These are phyloP conservation scores for Pangasius krempfi DNA, from an alignment of 2,797 vertebrate genomes.

Conservation along the genomic window DNA sequence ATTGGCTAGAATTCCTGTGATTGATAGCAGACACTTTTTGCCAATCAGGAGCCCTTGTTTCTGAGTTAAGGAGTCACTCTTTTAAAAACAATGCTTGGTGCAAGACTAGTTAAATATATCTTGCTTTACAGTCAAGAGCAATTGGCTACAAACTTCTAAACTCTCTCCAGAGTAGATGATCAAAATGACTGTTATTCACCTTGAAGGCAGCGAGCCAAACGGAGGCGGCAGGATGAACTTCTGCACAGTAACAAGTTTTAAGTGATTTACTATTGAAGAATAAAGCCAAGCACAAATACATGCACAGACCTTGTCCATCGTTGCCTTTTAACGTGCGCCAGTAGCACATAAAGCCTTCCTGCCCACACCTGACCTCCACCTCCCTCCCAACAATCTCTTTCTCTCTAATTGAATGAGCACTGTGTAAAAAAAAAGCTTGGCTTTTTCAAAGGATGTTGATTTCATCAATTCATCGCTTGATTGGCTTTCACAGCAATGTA, in stretches of 20 bases:
- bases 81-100: neutral
- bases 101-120: neutral
- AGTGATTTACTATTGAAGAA: conserved; percentile 31
- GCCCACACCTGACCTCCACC: conserved; percentile 35
- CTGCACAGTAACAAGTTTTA: conserved; percentile 32
- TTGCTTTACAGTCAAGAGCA: neutral
- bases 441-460: conserved; percentile 54
- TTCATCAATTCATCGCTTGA: conserved; percentile 51
- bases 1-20: neutral
- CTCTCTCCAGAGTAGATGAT: conserved; percentile 12
- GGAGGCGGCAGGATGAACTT: conserved; percentile 2
- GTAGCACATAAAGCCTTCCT: conserved; percentile 40
- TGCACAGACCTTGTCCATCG: conserved; percentile 45
- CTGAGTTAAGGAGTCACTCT: neutral
- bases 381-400: conserved; percentile 29
- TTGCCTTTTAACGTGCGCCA: conserved; percentile 27
- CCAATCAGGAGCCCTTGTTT: neutral
- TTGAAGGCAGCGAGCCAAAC: neutral
- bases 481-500: conserved; percentile 39
- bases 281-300: conserved; percentile 42
- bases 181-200: neutral
- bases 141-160: neutral
- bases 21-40: neutral
- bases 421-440: conserved; percentile 31
- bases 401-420: conserved; percentile 36